Evolutionary conservation across 2,113 vertebrate species (phyloP), one percentile per base, ranked within the genome.

Genomic region (human): DNA sequence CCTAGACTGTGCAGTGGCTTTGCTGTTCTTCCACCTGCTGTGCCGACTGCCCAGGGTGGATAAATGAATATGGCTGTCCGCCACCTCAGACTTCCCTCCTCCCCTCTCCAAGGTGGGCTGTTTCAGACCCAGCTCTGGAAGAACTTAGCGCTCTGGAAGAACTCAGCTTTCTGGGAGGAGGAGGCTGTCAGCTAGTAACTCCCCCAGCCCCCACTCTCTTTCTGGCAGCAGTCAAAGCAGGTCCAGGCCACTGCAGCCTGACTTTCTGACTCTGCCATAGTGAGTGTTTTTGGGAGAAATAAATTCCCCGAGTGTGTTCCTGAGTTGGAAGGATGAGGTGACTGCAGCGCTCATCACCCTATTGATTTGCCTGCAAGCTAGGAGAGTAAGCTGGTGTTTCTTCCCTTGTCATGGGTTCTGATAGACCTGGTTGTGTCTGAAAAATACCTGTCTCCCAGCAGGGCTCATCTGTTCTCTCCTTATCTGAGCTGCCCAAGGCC

Each of bases 401-500:
- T 9, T 78, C 55, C 16, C 5, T n/a, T 43, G 1, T 20, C 40
- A 13, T 1, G 12, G 52, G 40, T 79, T 80, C 18, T 40, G 5
- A 23, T 79, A 16, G 17, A 4, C 80, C 80, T 22, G 3, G 3
- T 90, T 50, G 20, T 76, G 30, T 95, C 79, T 95, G 35, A 98
- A 43, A 22, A 40, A 8, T 32, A 20, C 27, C 32, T 89, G 22
- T 96, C 11, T 94, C 96, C 94, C 70, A 48, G 43, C 97, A 99
- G 99, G 98, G 97, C 73, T 81, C 99, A 0, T 87, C 99, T 6
- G 98, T 98, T 55, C 98, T 99, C 78, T 98, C 99, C 66, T 90
- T 99, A 25, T 88, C 99, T 50, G 99, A 99, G 38, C 96, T 99
- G 80, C 94, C 98, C 95, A 98, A 99, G 98, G 94, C 98, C 48